Evolutionary conservation across 2,888 invertebrate genomes (phyloP).

Genomic region (Caradrina clavipalpis): DNA sequence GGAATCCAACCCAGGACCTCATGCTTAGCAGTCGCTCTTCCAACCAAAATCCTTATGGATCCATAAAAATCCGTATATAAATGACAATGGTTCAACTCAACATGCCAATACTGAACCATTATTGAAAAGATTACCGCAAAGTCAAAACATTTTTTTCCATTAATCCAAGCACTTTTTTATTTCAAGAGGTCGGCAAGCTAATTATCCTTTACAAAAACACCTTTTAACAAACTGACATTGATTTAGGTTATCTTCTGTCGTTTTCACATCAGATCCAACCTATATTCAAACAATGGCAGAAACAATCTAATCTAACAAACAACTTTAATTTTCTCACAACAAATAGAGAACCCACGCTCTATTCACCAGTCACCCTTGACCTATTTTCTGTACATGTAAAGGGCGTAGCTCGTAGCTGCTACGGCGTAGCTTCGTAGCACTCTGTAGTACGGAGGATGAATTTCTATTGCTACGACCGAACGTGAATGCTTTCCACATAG

Average conservation of each 20-base stretch:
- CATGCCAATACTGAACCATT: too few relatives aligned
- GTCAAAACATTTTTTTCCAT: too few relatives aligned
- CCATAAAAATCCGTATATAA: too few relatives aligned
- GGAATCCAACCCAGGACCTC: too few relatives aligned
- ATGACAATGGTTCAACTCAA: too few relatives aligned
- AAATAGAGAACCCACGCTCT: constrained; percentile 32
- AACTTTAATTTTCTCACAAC: constrained; percentile 37
- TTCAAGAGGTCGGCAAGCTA: too few relatives aligned
- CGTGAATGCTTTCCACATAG: constrained; percentile 37
- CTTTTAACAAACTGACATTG: neutral
- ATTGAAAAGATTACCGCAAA: too few relatives aligned
- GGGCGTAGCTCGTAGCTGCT: constrained; percentile 50
- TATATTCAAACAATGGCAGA: constrained; percentile 35
- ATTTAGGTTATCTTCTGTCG: neutral
- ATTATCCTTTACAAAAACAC: too few relatives aligned
- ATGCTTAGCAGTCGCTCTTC: too few relatives aligned
- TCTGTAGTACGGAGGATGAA: constrained; percentile 41
- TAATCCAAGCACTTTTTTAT: too few relatives aligned
- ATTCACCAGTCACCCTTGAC: constrained; percentile 53
- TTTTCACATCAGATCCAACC: constrained; percentile 8
- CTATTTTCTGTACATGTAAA: constrained; percentile 46
- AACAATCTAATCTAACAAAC: constrained; percentile 28
- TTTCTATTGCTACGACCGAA: constrained; percentile 24
- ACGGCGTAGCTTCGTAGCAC: constrained; percentile 56
- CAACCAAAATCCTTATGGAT: too few relatives aligned